Base-by-base conservation (phyloP, 2,797 vertebrate species). In the Muscicapa comitata region DNA sequence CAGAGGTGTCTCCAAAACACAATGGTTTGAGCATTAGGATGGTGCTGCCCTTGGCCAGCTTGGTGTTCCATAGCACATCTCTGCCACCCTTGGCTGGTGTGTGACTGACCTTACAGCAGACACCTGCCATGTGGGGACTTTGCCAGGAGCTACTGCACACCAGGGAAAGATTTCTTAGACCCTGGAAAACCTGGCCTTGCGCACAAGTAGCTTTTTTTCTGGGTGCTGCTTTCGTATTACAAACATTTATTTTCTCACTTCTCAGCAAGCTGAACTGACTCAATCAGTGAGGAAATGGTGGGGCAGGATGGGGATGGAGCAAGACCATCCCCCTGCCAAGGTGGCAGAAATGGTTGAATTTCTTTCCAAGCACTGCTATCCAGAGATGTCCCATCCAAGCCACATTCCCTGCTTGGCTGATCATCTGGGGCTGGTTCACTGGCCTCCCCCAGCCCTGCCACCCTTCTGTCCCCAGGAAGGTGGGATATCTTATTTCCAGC, bases 31-130 rank as follows among this genome's bases (percentile, higher is more conserved):
- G 17, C 0, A 0, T 48, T 66, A 42, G 23, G 28, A 26, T 14
- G 5, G 38, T 23, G 24, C 45, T 78, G 84, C 35, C 62, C n/a
- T 57, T 20, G 13, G 42, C 45, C 62, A 62, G 47, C 31, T 85
- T 31, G 0, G 0, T 70, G 61, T 48, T 57, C 75, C 5, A 0
- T 43, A 47, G 51, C 72, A 76, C 1, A 2, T 62, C 76, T 43
- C 51, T 70, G 40, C 58, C 50, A 18, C 45, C 26, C 51, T 81
- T 59, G 71, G n/a, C 62, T 78, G 78, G 29, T 35, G 3, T 40
- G 42, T 65, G 62, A 26, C 78, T 4, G 4, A 58, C 26, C 33
- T 72, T 62, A 37, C 29, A 58, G 66, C 87, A 58, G 50, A 45
- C 18, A 45, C 29, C 18, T 88, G 43, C 68, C 38, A 37, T 0